Evolutionary conservation across 2,888 invertebrate genomes (phyloP).

Genomic region (Cryptocheilus praepositus): DNA sequence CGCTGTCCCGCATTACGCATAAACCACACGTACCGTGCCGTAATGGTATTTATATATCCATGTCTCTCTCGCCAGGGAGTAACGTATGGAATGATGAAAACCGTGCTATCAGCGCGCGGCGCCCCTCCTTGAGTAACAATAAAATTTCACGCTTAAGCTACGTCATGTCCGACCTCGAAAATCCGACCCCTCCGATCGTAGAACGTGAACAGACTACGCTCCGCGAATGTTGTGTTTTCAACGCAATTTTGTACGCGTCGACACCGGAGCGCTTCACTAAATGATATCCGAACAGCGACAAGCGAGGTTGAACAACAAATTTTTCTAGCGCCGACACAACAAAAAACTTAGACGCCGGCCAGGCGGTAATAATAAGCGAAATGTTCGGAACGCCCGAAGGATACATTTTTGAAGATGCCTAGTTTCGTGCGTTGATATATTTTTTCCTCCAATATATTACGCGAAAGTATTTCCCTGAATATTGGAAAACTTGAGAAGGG

Average conservation of each 20-base stretch:
- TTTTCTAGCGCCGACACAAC: no score
- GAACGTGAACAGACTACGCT: no score
- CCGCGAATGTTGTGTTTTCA: background rate
- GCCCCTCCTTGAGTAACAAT: constrained; percentile 35
- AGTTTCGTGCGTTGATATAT: constrained; percentile 4
- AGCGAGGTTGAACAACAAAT: no score
- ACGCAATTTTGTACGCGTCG: background rate
- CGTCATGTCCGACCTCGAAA: constrained; percentile 35
- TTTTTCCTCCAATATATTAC: background rate
- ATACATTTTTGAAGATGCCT: no score
- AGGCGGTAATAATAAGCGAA: no score
- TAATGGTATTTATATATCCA: constrained; percentile 18
- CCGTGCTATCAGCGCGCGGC: constrained; percentile 20
- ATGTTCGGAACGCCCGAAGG: no score
- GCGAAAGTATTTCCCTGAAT: no score
- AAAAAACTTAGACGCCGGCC: no score
- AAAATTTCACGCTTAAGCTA: constrained; percentile 52
- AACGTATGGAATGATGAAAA: constrained; percentile 38
- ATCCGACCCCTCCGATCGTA: no score
- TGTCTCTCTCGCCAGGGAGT: constrained; percentile 14
- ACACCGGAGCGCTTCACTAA: background rate
- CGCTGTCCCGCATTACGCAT: constrained; percentile 29
- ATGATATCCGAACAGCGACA: no score
- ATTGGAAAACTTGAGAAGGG: no score
- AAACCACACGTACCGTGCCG: constrained; percentile 19